Conservation (phyloP, 2,888 invertebrate species). For the Rhogogaster chlorosoma region DNA sequence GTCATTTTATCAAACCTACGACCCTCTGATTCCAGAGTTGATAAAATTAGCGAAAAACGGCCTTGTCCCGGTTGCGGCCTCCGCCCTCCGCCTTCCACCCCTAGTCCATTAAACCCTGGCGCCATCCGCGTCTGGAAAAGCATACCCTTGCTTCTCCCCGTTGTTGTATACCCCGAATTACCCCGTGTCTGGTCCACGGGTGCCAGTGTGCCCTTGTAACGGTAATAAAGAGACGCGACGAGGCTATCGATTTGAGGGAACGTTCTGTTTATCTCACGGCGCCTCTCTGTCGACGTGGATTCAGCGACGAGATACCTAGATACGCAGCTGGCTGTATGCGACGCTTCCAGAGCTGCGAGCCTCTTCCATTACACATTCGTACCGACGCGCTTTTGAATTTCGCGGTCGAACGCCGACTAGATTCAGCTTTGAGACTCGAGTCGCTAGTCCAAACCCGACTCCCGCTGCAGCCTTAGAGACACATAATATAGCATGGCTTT, state of each 20-base stretch:
- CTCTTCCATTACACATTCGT: too few species aligned
- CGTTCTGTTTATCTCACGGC: conserved; percentile 15
- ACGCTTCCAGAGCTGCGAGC: neutral
- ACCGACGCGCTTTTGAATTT: neutral
- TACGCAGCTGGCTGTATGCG: neutral
- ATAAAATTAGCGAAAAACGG: neutral
- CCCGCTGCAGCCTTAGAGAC: neutral
- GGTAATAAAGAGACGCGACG: conserved; percentile 37
- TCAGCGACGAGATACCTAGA: neutral
- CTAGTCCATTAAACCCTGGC: conserved; percentile 15
- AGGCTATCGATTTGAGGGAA: conserved; percentile 14
- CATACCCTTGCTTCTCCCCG: too few species aligned
- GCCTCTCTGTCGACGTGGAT: conserved; percentile 3
- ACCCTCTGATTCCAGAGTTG: neutral
- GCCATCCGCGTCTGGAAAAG: conserved; percentile 42
- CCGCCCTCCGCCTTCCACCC: neutral
- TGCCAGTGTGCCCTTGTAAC: neutral
- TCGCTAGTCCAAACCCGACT: neutral
- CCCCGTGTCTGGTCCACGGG: neutral
- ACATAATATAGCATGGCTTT: neutral
- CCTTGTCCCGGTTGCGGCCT: conserved; percentile 1
- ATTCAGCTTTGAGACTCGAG: neutral
- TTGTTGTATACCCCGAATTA: neutral
- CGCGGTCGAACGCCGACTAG: neutral
- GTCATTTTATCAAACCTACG: neutral